Evolutionary conservation across 2,797 vertebrate species (phyloP).

Genomic region (Brachyrhaphis roseni): DNA sequence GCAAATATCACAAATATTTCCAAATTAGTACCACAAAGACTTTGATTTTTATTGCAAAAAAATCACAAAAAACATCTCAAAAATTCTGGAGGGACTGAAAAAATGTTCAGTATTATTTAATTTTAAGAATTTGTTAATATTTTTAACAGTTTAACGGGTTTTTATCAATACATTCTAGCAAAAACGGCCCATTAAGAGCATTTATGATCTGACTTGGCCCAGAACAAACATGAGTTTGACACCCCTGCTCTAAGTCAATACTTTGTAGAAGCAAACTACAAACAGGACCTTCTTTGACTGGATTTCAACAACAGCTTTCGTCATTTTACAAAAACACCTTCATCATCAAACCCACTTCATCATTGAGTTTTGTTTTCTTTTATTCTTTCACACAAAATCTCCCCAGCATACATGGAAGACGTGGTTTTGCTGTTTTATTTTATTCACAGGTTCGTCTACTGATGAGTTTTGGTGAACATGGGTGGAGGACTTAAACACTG

Average conservation of each 20-base stretch:
- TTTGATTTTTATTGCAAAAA: too few species aligned
- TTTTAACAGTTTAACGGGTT: too few species aligned
- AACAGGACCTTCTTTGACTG: neutral
- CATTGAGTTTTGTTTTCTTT: neutral
- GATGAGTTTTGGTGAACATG: constrained; percentile 29
- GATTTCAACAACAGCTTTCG: neutral
- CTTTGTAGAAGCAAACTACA: neutral
- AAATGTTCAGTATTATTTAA: too few species aligned
- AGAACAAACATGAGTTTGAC: too few species aligned
- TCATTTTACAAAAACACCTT: neutral
- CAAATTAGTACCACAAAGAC: too few species aligned
- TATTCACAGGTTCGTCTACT: neutral
- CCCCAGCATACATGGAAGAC: neutral
- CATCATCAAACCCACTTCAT: neutral
- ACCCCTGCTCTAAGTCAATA: neutral
- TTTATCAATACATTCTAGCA: too few species aligned
- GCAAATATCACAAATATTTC: too few species aligned
- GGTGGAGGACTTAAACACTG: constrained; percentile 40
- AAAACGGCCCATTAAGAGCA: too few species aligned
- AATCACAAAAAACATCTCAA: too few species aligned
- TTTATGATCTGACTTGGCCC: too few species aligned
- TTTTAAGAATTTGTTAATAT: too few species aligned
- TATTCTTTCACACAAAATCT: neutral
- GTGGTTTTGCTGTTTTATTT: neutral
- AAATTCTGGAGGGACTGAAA: too few species aligned